Conservation (phyloP, 2,888 invertebrate genomes). For the Agrilus biguttatus region DNA sequence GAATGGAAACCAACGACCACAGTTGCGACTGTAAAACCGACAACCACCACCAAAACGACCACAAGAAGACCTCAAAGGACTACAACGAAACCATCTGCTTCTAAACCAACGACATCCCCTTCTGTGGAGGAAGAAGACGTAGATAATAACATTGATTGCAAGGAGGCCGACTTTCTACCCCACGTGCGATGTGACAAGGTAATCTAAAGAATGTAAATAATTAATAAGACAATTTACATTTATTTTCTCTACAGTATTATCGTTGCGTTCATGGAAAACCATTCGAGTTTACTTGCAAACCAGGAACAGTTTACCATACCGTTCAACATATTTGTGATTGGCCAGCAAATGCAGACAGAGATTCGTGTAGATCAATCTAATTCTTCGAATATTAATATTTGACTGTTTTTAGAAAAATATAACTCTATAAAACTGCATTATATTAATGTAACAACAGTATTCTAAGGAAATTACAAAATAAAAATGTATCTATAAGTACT, state of each 20-base stretch:
- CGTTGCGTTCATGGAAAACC: slow-evolving; percentile 71
- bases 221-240: not conserved
- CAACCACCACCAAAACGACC: slow-evolving; percentile 8
- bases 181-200: slow-evolving; percentile 45
- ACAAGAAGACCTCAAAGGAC: slow-evolving; percentile 14
- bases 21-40: slow-evolving; percentile 10
- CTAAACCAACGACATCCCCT: slow-evolving; percentile 4
- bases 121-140: slow-evolving; percentile 17
- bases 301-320: slow-evolving; percentile 62
- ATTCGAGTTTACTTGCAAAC: slow-evolving; percentile 55
- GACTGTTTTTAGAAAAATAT: no score
- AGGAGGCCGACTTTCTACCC: slow-evolving; percentile 39
- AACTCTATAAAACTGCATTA: no score
- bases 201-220: slow-evolving; percentile 6
- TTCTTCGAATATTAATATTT: no score
- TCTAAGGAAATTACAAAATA: no score
- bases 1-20: slow-evolving; percentile 7
- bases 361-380: slow-evolving; percentile 32
- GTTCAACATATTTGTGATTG: slow-evolving; percentile 63
- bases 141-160: slow-evolving; percentile 30
- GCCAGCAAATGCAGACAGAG: slow-evolving; percentile 56
- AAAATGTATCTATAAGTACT: no score
- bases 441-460: no score
- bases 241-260: slow-evolving; percentile 50
- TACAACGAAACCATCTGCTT: slow-evolving; percentile 17